Evolutionary conservation across 2,888 invertebrate genomes (phyloP).

Genomic region (Spodoptera exigua): DNA sequence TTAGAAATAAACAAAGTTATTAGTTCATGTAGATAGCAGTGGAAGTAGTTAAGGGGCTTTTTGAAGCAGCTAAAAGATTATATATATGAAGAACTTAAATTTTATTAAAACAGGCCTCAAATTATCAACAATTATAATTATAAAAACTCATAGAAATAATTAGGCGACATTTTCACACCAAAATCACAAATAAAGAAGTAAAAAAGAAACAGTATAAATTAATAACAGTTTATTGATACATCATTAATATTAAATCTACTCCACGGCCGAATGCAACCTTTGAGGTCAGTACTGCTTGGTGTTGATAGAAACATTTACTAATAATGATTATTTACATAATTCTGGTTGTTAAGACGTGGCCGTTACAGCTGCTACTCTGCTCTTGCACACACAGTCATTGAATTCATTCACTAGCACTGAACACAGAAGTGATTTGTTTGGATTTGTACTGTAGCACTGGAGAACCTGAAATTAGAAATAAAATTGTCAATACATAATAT

Average conservation of each 20-base stretch:
- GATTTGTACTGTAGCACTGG: slow-evolving; percentile 84
- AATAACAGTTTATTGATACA: slow-evolving; percentile 86
- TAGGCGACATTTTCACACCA: neutral
- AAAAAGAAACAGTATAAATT: slow-evolving; percentile 70
- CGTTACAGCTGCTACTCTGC: slow-evolving; percentile 81
- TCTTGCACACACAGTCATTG: slow-evolving; percentile 87
- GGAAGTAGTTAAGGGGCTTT: too few species aligned
- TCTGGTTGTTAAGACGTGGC: slow-evolving; percentile 73
- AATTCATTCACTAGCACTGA: slow-evolving; percentile 86
- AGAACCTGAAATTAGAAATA: slow-evolving; percentile 76
- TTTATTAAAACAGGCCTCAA: too few species aligned
- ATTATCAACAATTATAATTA: too few species aligned
- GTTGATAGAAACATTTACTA: slow-evolving; percentile 55
- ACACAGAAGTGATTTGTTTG: slow-evolving; percentile 82
- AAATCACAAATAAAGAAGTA: neutral
- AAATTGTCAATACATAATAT: too few species aligned
- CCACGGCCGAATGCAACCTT: slow-evolving; percentile 40
- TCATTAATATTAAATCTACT: slow-evolving; percentile 84
- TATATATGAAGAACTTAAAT: too few species aligned
- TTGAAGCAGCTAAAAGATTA: too few species aligned
- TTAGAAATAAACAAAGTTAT: too few species aligned
- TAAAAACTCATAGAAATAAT: too few species aligned
- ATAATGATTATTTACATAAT: slow-evolving; percentile 65
- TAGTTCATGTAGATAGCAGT: too few species aligned
- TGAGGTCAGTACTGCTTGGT: slow-evolving; percentile 64